These are phyloP conservation scores for Synergus gifuensis DNA, from an alignment of 2,888 invertebrate species.

Conservation along the genomic window DNA sequence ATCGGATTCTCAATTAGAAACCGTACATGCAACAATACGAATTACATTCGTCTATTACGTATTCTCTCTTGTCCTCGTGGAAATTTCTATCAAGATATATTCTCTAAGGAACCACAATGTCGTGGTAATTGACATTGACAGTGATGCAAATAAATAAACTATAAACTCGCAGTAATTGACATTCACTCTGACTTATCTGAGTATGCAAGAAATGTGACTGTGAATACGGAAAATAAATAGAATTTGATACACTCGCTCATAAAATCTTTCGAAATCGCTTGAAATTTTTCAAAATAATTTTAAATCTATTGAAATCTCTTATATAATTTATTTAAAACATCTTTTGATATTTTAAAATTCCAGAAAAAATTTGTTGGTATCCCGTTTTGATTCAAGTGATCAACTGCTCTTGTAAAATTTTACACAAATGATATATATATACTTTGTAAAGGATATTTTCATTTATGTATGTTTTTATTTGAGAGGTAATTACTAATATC, in stretches of 20 bases:
- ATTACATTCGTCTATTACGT: conserved; percentile 7
- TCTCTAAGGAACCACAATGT: conserved; percentile 9
- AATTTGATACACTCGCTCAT: not conserved
- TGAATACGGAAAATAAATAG: not conserved
- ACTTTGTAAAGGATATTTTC: too few relatives aligned
- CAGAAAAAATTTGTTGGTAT: too few relatives aligned
- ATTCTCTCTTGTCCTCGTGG: not conserved
- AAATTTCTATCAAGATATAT: conserved; percentile 27
- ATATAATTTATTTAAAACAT: too few relatives aligned
- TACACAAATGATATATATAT: too few relatives aligned
- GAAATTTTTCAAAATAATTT: too few relatives aligned
- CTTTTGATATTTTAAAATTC: too few relatives aligned
- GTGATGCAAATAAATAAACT: conserved; percentile 38
- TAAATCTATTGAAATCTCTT: too few relatives aligned
- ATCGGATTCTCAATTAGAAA: conserved; percentile 38
- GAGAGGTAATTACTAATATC: conserved; percentile 24
- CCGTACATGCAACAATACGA: conserved; percentile 31
- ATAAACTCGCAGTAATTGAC: conserved; percentile 32
- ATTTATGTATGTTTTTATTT: not conserved
- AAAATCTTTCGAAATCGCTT: not conserved
- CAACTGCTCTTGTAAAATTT: too few relatives aligned
- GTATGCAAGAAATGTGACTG: not conserved
- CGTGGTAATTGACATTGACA: conserved; percentile 40
- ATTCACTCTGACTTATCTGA: conserved; percentile 7
- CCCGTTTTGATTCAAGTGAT: too few relatives aligned